phyloP scores from a whole-genome alignment of 2,113 vertebrate genomes.

The Vidua chalybeata region DNA sequence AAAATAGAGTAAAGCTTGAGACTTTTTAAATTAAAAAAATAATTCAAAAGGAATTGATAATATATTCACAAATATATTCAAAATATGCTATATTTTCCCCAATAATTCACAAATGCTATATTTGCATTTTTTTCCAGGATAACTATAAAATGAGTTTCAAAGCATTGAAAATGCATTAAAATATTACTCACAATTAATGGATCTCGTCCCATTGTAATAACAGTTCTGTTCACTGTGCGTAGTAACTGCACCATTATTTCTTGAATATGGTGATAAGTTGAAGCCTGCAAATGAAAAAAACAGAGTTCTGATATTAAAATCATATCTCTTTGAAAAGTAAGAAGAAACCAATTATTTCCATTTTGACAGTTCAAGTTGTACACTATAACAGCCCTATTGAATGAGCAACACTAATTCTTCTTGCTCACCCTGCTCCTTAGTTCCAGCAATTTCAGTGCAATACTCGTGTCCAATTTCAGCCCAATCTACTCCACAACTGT shows the following conservation, averaged over 20 bases:
- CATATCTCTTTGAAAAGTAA: neutral
- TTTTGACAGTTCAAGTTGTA: neutral
- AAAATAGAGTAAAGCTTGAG: neutral
- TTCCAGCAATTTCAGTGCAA: neutral
- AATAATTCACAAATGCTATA: neutral
- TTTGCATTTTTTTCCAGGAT: neutral
- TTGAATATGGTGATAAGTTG: conserved; percentile 89
- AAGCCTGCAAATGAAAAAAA: conserved; percentile 74
- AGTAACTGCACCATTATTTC: conserved; percentile 90
- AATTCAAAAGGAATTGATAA: neutral
- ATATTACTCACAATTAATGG: conserved; percentile 87
- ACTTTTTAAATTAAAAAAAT: neutral
- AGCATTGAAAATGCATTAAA: neutral
- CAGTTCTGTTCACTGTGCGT: conserved; percentile 86
- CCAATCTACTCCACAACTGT: neutral
- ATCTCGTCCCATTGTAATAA: conserved; percentile 92
- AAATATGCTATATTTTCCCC: neutral
- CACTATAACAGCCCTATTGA: neutral
- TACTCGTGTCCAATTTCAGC: neutral
- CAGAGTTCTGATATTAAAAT: neutral
- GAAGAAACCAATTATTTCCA: neutral
- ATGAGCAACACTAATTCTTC: neutral
- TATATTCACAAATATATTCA: neutral
- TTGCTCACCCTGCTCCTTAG: neutral
- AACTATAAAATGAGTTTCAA: neutral